Conservation (phyloP, 2,113 vertebrate genomes). For the Meriones unguiculatus region DNA sequence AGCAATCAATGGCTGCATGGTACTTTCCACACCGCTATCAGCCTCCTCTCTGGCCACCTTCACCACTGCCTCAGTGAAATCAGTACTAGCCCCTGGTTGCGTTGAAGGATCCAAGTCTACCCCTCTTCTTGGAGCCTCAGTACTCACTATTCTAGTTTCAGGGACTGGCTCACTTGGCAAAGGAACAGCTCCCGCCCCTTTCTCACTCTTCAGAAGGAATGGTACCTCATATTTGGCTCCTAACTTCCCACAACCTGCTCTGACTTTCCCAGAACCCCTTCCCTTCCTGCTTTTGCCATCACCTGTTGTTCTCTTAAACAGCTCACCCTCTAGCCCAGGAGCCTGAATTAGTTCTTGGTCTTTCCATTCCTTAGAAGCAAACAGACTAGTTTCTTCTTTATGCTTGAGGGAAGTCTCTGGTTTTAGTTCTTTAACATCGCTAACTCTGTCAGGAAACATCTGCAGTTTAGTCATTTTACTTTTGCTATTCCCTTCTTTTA, state of each 20-base stretch:
- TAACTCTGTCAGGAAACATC: background rate
- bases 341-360: background rate
- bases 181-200: background rate
- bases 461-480: background rate
- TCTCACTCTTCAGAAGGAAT: background rate
- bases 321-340: slow-evolving; percentile 60
- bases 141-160: rapidly evolving
- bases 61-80: rapidly evolving
- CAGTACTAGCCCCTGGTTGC: rapidly evolving
- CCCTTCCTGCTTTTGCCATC: slow-evolving; percentile 81
- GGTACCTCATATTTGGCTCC: slow-evolving; percentile 69
- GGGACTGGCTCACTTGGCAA: rapidly evolving
- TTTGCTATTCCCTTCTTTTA: background rate
- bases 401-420: background rate
- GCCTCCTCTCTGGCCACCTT: rapidly evolving
- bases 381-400: background rate
- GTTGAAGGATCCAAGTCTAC: background rate
- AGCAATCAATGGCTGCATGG: background rate
- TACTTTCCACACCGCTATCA: background rate
- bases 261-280: slow-evolving; percentile 66
- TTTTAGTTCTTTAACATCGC: background rate
- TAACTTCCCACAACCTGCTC: slow-evolving; percentile 69
- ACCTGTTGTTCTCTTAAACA: slow-evolving; percentile 68
- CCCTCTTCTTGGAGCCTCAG: background rate
- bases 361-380: background rate